Evolutionary conservation across 2,797 vertebrate species (phyloP).

Genomic region (Rhinoraja longicauda): DNA sequence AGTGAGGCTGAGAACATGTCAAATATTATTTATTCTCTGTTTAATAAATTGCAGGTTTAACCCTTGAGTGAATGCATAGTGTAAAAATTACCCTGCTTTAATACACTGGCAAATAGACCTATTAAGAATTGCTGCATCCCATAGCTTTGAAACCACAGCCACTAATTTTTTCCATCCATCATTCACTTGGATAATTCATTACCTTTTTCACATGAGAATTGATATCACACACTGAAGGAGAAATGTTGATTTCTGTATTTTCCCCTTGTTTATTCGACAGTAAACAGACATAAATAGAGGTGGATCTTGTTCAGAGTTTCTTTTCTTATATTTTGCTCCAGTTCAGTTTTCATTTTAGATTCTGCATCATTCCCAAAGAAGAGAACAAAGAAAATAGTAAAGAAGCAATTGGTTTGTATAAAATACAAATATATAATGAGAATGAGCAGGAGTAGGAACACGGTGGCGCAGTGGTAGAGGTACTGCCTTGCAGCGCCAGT

Average conservation of each 20-base stretch:
- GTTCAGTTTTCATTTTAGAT: not conserved
- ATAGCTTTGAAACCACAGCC: not conserved
- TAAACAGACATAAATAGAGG: not conserved
- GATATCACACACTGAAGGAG: conserved; percentile 1
- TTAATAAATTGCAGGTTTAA: conserved; percentile 16
- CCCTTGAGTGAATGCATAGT: conserved; percentile 14
- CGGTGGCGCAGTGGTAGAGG: no score
- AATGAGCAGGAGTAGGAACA: not conserved
- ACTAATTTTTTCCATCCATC: conserved; percentile 32
- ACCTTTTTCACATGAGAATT: conserved; percentile 21
- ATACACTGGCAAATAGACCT: not conserved
- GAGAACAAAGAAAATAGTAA: not conserved
- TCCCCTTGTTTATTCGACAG: not conserved
- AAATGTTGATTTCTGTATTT: conserved; percentile 25
- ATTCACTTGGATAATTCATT: conserved; percentile 22
- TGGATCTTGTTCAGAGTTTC: not conserved
- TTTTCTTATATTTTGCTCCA: not conserved
- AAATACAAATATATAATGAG: not conserved
- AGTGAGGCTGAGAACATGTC: not conserved
- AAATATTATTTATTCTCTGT: conserved; percentile 16
- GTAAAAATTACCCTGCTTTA: not conserved
- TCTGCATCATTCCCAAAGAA: not conserved
- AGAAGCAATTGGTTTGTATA: not conserved
- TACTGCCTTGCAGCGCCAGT: no score
- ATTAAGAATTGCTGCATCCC: conserved; percentile 12